phyloP scores from a whole-genome alignment of 2,797 vertebrate genomes.

The Phrynocephalus vlangalii region DNA sequence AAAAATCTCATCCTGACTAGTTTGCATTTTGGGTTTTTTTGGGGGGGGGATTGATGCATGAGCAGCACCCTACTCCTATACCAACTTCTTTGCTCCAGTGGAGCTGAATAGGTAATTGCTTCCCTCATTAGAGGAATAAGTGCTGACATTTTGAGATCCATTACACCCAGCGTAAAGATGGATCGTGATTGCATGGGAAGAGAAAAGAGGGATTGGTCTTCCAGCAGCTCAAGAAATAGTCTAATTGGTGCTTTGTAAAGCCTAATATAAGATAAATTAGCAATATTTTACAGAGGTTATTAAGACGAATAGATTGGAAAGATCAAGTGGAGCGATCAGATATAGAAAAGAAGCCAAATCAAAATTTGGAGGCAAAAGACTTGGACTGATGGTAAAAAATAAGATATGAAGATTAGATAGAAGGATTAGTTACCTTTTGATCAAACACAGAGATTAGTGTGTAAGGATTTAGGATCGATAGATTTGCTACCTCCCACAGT shows the following conservation, averaged over 20 bases:
- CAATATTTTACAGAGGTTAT: slow-evolving; percentile 24
- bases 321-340: slow-evolving; percentile 32
- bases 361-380: slow-evolving; percentile 6
- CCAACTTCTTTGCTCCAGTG: background rate
- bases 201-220: background rate
- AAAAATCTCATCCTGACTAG: background rate
- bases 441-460: background rate
- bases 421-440: slow-evolving; percentile 18
- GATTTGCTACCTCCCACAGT: slow-evolving; percentile 1
- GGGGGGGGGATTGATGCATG: background rate
- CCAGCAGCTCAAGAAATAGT: background rate
- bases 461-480: slow-evolving; percentile 11
- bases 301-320: slow-evolving; percentile 11
- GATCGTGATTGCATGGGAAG: background rate
- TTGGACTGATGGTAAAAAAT: slow-evolving; percentile 26
- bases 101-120: background rate
- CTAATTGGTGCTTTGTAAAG: background rate
- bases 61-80: background rate
- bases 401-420: slow-evolving; percentile 23
- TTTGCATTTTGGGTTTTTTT: background rate
- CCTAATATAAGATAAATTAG: slow-evolving; percentile 8
- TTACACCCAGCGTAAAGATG: background rate
- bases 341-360: slow-evolving; percentile 6
- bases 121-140: background rate
- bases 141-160: background rate